A percentile compares a stretch with the other conserved stretches of the same genome.
phyloP scores from a whole-genome alignment of 2,113 vertebrate genomes.

The Podarcis muralis region DNA sequence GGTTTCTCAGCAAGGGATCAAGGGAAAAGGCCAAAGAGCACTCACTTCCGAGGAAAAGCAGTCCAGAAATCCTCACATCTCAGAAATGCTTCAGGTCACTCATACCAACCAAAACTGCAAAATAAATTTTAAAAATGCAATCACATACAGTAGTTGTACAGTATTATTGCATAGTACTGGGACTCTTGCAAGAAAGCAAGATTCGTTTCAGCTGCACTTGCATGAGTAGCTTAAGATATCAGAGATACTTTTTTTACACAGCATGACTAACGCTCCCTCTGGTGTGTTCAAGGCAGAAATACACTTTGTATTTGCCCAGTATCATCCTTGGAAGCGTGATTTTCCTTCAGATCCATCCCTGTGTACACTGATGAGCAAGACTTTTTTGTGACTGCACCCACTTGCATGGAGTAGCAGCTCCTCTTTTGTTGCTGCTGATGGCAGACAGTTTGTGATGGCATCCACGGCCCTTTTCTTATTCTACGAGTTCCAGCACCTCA shows the following conservation, averaged over 20 bases:
- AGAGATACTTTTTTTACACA: slow-evolving; percentile 58
- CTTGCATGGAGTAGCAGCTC: no score
- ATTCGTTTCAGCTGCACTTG: neutral
- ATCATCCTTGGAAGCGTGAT: slow-evolving; percentile 65
- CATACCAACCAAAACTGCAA: neutral
- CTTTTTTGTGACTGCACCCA: no score
- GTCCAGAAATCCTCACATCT: neutral
- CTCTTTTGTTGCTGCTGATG: no score
- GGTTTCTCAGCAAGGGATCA: rapidly evolving
- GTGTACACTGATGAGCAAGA: neutral
- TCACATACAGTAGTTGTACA: neutral
- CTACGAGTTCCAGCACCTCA: no score
- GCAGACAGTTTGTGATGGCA: no score
- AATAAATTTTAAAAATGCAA: neutral
- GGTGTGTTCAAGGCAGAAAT: slow-evolving; percentile 68
- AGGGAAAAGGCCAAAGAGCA: slow-evolving; percentile 4
- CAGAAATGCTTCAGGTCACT: slow-evolving; percentile 35
- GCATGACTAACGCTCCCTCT: slow-evolving; percentile 72
- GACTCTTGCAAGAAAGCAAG: neutral
- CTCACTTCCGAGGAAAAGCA: neutral
- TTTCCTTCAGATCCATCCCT: slow-evolving; percentile 20
- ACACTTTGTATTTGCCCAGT: slow-evolving; percentile 61
- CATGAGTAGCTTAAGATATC: slow-evolving; percentile 37
- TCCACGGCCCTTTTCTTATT: no score
- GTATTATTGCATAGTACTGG: neutral